Evolutionary conservation across 2,888 invertebrate species (phyloP), one percentile per base, ranked within the genome.

Genomic region (Drosophila mettleri): DNA sequence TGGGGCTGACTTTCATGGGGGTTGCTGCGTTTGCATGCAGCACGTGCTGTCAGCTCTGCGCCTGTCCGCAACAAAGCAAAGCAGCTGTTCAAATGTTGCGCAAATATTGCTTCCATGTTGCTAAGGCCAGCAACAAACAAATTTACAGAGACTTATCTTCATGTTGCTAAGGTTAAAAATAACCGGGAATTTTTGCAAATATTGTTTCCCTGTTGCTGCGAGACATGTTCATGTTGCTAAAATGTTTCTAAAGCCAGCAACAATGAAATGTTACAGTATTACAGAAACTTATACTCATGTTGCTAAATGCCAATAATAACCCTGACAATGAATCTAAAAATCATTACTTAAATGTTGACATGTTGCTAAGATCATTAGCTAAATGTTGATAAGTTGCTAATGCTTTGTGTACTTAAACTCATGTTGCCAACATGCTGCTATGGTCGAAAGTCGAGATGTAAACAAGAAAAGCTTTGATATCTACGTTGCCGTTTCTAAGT

Each of bases 21-120:
- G 86, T 83, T 75, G 75, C 18, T 79, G 61, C 16, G 52, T 34
- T 16, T 39, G 41, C 58, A 24, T 41, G 74, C 68, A 72, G 81
- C 86, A 83, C 80, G 78, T 84, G 86, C 58, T 49, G 58, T 39
- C 31, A 54, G 48, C 65, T 66, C 65, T 84, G 84, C 84, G 87
- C 87, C 69, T 69, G 82, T 73, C 75, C 63, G 71, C 57, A 65
- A 65, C 49, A 62, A 14, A 41, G n/a, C 36, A n/a, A 46, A 41
- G 39, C 85, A 85, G 80, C 81, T 84, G 85, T 63, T 62, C 10
- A n/a, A 20, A 52, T 38, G 68, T 68, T 75, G 74, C 54, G 0
- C 24, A 57, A 18, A 2, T 12, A n/a, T n/a, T 10, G 5, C 9
- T 6, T 12, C 39, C 34, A 53, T 55, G 59, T 69, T 55, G 54